Percentiles rank a stretch among this genome's conserved stretches.
phyloP scores from a whole-genome alignment of 2,113 vertebrate genomes.

The Centropus unirufus region DNA sequence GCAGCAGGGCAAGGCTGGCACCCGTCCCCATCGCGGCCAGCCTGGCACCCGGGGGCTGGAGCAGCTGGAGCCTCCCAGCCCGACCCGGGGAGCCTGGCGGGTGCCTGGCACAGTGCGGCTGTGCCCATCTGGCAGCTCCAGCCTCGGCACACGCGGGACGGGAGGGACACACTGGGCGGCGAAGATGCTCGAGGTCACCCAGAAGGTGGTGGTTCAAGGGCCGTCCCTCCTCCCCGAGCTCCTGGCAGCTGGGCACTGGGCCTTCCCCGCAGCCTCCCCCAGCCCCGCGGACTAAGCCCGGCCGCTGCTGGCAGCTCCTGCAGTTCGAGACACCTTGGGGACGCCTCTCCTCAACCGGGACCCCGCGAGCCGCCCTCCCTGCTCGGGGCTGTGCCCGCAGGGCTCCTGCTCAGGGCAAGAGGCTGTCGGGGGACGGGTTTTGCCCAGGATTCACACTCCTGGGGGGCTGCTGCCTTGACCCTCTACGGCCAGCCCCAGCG shows the following conservation, averaged over 20 bases:
- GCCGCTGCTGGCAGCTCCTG: not conserved
- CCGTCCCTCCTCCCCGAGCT: not conserved
- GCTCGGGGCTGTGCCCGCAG: rapidly evolving
- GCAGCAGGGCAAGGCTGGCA: not conserved
- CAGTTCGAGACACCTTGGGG: conserved; percentile 47
- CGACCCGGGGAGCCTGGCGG: not conserved
- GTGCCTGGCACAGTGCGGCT: not conserved
- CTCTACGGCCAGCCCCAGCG: not conserved
- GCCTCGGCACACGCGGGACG: conserved; percentile 55
- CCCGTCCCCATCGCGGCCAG: not conserved
- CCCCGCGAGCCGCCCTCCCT: not conserved
- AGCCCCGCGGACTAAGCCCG: not conserved
- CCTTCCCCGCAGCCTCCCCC: not conserved
- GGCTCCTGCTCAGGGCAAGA: not conserved
- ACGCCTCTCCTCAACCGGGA: conserved; percentile 49
- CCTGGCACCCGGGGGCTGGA: not conserved
- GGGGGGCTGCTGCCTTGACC: not conserved
- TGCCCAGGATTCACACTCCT: not conserved
- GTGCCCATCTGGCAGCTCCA: conserved; percentile 33
- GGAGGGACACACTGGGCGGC: conserved; percentile 31
- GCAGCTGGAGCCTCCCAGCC: not conserved
- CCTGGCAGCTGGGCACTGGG: not conserved
- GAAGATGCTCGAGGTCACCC: conserved; percentile 20
- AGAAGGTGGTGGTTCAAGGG: conserved; percentile 22
- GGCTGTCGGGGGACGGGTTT: not conserved